phyloP scores from a whole-genome alignment of 2,888 invertebrate species.

The Spisula subtruncata region DNA sequence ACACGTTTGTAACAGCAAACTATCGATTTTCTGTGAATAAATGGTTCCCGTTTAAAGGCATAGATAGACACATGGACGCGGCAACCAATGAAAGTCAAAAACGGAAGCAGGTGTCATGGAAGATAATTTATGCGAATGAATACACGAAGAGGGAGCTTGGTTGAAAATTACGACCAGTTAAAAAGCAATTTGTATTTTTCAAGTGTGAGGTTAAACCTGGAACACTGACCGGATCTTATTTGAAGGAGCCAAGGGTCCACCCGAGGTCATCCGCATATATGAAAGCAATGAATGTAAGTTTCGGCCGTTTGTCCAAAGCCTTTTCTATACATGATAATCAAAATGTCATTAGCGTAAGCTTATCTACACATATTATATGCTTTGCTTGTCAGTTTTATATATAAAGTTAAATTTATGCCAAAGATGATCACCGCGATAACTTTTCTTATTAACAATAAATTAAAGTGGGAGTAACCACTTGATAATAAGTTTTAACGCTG shows the following conservation, averaged over 20 bases:
- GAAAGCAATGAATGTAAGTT: slow-evolving; percentile 29
- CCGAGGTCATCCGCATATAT: slow-evolving; percentile 41
- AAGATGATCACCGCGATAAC: background rate
- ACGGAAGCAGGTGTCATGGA: slow-evolving; percentile 51
- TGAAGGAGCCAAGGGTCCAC: slow-evolving; percentile 30
- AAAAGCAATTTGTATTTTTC: slow-evolving; percentile 62
- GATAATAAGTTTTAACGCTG: background rate
- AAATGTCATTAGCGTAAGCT: slow-evolving; percentile 36
- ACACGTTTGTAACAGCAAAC: background rate
- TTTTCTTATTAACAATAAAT: slow-evolving; percentile 36
- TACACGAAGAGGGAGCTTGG: slow-evolving; percentile 38
- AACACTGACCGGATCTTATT: slow-evolving; percentile 66
- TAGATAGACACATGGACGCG: background rate
- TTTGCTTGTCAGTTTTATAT: slow-evolving; percentile 34
- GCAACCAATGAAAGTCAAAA: slow-evolving; percentile 15
- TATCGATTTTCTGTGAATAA: background rate
- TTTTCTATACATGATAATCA: slow-evolving; percentile 22
- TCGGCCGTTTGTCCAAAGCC: slow-evolving; percentile 37
- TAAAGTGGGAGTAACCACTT: background rate
- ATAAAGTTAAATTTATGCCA: slow-evolving; percentile 41
- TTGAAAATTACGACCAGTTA: slow-evolving; percentile 62
- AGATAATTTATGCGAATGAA: slow-evolving; percentile 55
- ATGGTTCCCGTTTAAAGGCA: background rate
- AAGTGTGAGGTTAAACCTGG: slow-evolving; percentile 54
- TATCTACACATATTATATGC: slow-evolving; percentile 37